These are phyloP conservation scores for Carcharodon carcharias DNA, from an alignment of 2,797 vertebrate genomes.

Conservation along the genomic window DNA sequence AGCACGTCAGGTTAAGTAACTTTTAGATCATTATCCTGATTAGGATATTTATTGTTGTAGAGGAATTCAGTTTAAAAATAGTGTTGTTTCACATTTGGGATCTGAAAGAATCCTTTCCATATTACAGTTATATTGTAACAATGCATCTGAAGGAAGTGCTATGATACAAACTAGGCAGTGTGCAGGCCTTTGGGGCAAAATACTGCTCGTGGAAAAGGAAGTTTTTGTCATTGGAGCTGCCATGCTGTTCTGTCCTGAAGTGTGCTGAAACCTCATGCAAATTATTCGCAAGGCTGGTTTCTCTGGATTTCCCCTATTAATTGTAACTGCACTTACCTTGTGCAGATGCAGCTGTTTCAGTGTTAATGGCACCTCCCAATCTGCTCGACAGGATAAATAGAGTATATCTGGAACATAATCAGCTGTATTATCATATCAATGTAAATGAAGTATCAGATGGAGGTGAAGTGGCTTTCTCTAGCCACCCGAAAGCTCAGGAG, in stretches of 20 bases:
- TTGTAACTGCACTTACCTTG: background rate
- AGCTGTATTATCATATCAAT: background rate
- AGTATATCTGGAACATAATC: background rate
- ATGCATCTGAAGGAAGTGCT: background rate
- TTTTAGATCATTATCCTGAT: constrained; percentile 16
- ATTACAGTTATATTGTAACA: background rate
- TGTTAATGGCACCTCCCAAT: background rate
- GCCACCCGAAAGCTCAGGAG: background rate
- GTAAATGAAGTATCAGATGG: background rate
- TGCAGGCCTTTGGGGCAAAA: background rate
- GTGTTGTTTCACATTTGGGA: background rate
- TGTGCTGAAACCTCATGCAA: background rate
- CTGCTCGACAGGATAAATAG: background rate
- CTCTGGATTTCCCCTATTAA: background rate
- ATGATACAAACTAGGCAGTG: background rate
- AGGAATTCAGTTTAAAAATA: background rate
- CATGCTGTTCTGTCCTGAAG: background rate
- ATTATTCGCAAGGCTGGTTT: background rate
- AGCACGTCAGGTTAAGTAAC: constrained; percentile 25
- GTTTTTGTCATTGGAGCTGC: background rate
- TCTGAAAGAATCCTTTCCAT: background rate
- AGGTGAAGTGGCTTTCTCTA: background rate
- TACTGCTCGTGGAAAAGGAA: background rate
- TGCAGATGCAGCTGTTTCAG: background rate
- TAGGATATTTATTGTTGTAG: background rate